phyloP scores from a whole-genome alignment of 1,140 invertebrate species.

The Theocolax elegans region DNA sequence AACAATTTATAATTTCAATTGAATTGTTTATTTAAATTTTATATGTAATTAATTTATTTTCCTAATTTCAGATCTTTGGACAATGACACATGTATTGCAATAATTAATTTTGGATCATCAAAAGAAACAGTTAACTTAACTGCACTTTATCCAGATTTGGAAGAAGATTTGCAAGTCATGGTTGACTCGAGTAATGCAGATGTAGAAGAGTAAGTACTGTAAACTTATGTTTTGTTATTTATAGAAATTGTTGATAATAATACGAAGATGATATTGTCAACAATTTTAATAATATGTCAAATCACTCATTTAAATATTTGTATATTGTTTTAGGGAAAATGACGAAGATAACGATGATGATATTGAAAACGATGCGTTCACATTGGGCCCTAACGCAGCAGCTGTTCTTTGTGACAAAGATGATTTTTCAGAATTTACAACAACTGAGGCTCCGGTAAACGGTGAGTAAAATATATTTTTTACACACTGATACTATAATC shows the following conservation, averaged over 20 bases:
- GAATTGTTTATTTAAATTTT: background rate
- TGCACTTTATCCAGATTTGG: conserved; percentile 53
- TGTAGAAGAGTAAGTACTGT: conserved; percentile 41
- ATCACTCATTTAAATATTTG: conserved; percentile 37
- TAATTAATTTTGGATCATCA: conserved; percentile 66
- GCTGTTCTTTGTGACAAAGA: conserved; percentile 36
- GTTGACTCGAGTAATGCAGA: conserved; percentile 54
- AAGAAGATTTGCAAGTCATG: conserved; percentile 64
- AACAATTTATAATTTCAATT: background rate
- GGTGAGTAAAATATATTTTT: conserved; percentile 6
- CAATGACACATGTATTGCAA: conserved; percentile 63
- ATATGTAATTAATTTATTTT: conserved; percentile 1
- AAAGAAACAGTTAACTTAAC: conserved; percentile 61
- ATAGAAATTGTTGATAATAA: too few relatives aligned
- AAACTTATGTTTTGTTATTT: conserved; percentile 15
- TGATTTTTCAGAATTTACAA: conserved; percentile 11
- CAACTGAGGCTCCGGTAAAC: background rate
- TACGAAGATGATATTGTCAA: background rate
- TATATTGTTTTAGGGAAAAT: conserved; percentile 28
- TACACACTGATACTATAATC: background rate
- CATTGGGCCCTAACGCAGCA: conserved; percentile 15
- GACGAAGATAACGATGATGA: conserved; percentile 34
- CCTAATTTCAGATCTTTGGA: conserved; percentile 58
- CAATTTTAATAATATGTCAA: background rate
- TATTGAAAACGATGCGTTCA: conserved; percentile 33